Base-by-base conservation (phyloP, 2,113 vertebrate genomes). In the Sitta europaea region DNA sequence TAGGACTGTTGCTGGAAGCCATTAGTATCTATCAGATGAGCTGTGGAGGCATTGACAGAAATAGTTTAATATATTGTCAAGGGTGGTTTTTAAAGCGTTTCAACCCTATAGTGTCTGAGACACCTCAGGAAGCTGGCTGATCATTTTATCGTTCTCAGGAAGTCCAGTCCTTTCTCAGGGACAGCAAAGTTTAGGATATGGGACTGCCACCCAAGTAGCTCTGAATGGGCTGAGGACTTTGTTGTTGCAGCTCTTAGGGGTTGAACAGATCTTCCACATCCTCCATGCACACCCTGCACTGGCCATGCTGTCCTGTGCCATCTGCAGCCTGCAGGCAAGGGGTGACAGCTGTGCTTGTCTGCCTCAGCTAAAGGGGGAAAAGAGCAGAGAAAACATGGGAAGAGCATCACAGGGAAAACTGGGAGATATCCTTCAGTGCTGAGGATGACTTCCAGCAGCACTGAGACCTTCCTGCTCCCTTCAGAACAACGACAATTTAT, bases 1-100 rank as follows among this genome's bases (percentile, higher is more conserved):
- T 96, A 96, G 96, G 83, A 93, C 71, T 97, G 86, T 95, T 96
- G 87, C 78, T 93, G 84, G 95, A 86, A 95, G 90, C 92, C 92
- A 96, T 97, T 96, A 96, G 94, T 96, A 95, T 95, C 95, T 95
- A 95, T 96, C 93, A 94, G 91, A 93, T 87, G 96, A 94, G 94
- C 92, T 90, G 77, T 9, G 89, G 89, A 92, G 84, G 87, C 90
- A 82, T 43, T 95, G 95, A 96, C 96, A 94, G 94, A 96, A 96
- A 96, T 67, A 95, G 94, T 88, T 96, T 94, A 93, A 97, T 96
- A 96, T 88, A 88, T 86, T 65, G 62, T 70, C 82, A 92, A 42
- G 72, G 79, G 36, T 55, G 80, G 14, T 73, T 96, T 92, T 80
- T 73, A 90, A 96, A 96, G 86, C 47, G 50, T 84, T 93, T 94